Conservation (phyloP, 1,140 invertebrate genomes). For the Carposina sasakii region DNA sequence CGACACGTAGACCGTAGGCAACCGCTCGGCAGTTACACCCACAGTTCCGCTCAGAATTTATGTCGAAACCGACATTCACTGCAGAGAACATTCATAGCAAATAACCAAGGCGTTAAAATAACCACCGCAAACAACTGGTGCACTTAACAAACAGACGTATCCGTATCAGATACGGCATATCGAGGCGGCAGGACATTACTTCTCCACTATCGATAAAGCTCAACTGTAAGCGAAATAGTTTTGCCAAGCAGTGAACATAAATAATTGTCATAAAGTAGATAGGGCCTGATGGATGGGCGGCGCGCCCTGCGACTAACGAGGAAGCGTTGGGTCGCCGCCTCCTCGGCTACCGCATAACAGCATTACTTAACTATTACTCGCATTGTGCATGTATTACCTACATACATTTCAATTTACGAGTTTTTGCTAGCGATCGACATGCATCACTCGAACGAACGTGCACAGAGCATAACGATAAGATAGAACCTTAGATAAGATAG, state of each 20-base stretch:
- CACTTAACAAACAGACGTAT: slow-evolving; percentile 71
- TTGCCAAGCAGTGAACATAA: slow-evolving; percentile 60
- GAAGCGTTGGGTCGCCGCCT: slow-evolving; percentile 19
- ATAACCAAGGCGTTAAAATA: slow-evolving; percentile 68
- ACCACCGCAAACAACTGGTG: slow-evolving; percentile 58
- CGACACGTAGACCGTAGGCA: slow-evolving; percentile 43
- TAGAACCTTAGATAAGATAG: no score
- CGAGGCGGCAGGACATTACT: slow-evolving; percentile 64
- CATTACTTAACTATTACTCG: slow-evolving; percentile 35
- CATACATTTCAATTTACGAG: no score
- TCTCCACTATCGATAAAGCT: slow-evolving; percentile 68
- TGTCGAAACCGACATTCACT: slow-evolving; percentile 65
- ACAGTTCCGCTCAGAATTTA: slow-evolving; percentile 64
- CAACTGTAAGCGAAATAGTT: slow-evolving; percentile 68
- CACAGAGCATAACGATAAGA: slow-evolving; percentile 35
- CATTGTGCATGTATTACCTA: slow-evolving; percentile 15
- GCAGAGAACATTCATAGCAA: slow-evolving; percentile 62
- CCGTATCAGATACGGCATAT: slow-evolving; percentile 66
- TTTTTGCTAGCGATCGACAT: slow-evolving; percentile 35
- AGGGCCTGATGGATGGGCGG: slow-evolving; percentile 58
- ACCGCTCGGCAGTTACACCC: slow-evolving; percentile 61
- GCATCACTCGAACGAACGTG: slow-evolving; percentile 32
- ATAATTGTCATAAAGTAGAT: slow-evolving; percentile 70
- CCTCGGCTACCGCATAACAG: background rate
- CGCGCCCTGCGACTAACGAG: slow-evolving; percentile 45